Conservation (phyloP, 2,113 vertebrate species). For the Pollachius pollachius region DNA sequence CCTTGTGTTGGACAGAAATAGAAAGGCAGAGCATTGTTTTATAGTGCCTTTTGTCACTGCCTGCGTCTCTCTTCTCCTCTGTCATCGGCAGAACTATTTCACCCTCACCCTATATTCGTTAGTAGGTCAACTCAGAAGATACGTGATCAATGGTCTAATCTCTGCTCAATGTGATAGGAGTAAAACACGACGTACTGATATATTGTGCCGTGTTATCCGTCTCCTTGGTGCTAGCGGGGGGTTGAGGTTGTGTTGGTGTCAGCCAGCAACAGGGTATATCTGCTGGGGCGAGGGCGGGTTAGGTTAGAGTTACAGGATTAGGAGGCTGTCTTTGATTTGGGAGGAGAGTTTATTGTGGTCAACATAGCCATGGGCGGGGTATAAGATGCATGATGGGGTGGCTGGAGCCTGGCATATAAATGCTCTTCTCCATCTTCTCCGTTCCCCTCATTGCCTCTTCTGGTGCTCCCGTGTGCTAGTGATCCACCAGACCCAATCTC, state of each 20-base stretch:
- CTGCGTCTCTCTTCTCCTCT: neutral
- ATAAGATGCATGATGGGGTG: neutral
- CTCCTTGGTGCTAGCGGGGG: neutral
- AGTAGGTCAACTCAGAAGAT: no score
- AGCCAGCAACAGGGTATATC: neutral
- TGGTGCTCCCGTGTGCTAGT: constrained; percentile 8
- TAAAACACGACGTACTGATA: no score
- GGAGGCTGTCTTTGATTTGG: neutral
- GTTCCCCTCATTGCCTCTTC: constrained; percentile 22
- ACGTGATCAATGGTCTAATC: no score
- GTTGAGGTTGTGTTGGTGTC: neutral
- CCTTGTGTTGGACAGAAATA: constrained; percentile 11
- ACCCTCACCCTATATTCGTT: no score
- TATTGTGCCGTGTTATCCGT: neutral
- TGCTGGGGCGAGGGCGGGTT: neutral
- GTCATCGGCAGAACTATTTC: neutral
- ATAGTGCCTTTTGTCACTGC: constrained; percentile 7
- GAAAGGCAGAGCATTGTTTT: constrained; percentile 8
- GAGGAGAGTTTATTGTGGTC: neutral
- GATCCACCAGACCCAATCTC: neutral
- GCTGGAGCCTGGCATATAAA: constrained; percentile 53
- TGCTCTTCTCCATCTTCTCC: constrained; percentile 21
- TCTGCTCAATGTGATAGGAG: no score
- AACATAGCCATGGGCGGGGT: no score
- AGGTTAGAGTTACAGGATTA: constrained; percentile 2